Conservation (phyloP, 2,888 invertebrate genomes). For the Chrysolina oricalcia region DNA sequence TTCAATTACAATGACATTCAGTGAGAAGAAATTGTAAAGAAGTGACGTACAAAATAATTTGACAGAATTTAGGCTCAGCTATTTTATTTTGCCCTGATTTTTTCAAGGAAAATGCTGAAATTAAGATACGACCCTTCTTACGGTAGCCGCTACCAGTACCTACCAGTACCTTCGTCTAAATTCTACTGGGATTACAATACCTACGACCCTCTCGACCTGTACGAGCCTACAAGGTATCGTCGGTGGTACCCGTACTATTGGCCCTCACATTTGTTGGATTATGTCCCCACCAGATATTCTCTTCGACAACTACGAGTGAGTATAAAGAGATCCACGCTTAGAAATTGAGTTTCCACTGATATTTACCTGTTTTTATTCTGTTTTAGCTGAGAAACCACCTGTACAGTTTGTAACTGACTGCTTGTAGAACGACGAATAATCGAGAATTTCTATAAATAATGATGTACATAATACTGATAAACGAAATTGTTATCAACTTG, state of each 20-base stretch:
- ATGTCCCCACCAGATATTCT: conserved; percentile 53
- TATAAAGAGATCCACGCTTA: background rate
- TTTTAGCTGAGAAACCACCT: conserved; percentile 47
- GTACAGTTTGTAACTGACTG: conserved; percentile 33
- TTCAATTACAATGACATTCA: no score
- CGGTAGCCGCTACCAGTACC: conserved; percentile 54
- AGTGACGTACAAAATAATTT: no score
- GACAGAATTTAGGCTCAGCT: no score
- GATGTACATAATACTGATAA: background rate
- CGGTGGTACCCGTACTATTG: conserved; percentile 59
- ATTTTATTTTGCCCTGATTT: no score
- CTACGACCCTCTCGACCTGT: conserved; percentile 51
- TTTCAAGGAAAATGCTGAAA: conserved; percentile 52
- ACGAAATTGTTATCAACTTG: background rate
- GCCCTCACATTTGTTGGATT: conserved; percentile 55
- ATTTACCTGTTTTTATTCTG: background rate
- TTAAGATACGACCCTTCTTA: conserved; percentile 57
- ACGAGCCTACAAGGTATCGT: conserved; percentile 53
- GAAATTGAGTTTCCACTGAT: background rate
- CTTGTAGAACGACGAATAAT: background rate
- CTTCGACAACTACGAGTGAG: conserved; percentile 52
- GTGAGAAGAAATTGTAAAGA: no score
- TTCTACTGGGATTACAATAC: conserved; percentile 56
- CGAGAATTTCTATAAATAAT: no score
- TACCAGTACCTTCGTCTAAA: conserved; percentile 54